Base-by-base conservation (phyloP, 2,888 invertebrate genomes). In the Aporophyla lueneburgensis region DNA sequence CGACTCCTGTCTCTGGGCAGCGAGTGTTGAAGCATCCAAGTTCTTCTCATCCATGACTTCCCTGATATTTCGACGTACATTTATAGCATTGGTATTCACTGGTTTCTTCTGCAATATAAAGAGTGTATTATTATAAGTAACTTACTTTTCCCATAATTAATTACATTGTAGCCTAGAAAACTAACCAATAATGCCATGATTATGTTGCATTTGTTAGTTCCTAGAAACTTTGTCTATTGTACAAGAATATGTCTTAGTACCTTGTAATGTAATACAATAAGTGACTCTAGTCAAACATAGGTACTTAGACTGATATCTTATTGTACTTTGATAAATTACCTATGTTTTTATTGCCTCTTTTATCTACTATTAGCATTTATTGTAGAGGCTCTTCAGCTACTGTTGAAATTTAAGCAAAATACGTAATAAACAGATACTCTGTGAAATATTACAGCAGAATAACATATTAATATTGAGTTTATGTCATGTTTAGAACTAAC, bases 11-110 rank as follows among this genome's bases (percentile, higher is more conserved):
- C 99, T 97, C 93, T 99, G 99, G 0, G 99, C 99, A 43, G 98
- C 98, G 72, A 99, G 95, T 4, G 99, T 99, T 21, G 99, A 98
- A 81, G 98, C 98, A 92, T 99, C 99, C 82, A 99, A 95, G 92
- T 99, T 98, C 81, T 98, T 98, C 90, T 99, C 99, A 91, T 98
- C 98, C 97, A 99, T 98, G 14, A 99, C 99, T 95, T 99, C 99
- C 75, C 99, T 97, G 87, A 99, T 99, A 91, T 99, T 99, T 81
- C 98, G 97, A 59, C 99, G 97, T 91, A 99, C 97, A 93, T 98
- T 98, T 24, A 97, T 89, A 86, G 97, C 95, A 90, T 93, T 96
- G 19, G 93, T 82, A 80, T 95, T 96, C 12, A 86, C 56, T 71
- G 90, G 85, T 83, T 96, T 95, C 89, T 96, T 97, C 95, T 97